Percentiles rank a stretch among this genome's conserved stretches.
These are phyloP conservation scores for Spisula subtruncata DNA, from an alignment of 2,888 invertebrate genomes.

Conservation along the genomic window DNA sequence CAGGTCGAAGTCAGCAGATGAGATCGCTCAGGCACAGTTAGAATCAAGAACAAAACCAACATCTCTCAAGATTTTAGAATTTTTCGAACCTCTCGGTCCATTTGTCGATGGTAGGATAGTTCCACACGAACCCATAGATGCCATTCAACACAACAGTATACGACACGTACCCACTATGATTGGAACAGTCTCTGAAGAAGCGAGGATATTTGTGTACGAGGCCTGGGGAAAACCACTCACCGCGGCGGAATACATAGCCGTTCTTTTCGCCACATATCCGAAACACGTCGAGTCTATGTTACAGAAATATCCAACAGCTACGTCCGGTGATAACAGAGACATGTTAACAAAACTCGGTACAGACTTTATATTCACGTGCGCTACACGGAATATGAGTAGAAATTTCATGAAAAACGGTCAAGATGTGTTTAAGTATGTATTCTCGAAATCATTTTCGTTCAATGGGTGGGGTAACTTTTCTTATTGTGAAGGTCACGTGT, in stretches of 20 bases:
- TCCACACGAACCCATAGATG: conserved; percentile 74
- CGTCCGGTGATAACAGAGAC: conserved; percentile 60
- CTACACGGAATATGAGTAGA: conserved; percentile 74
- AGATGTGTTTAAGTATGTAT: conserved; percentile 63
- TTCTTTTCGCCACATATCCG: conserved; percentile 74
- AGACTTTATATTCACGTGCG: conserved; percentile 82
- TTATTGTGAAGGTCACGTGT: conserved; percentile 80
- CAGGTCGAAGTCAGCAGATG: conserved; percentile 75
- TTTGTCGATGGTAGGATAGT: conserved; percentile 80
- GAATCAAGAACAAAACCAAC: conserved; percentile 70
- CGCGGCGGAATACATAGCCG: conserved; percentile 66
- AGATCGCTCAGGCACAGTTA: conserved; percentile 79
- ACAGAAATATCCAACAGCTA: conserved; percentile 69
- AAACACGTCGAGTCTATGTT: conserved; percentile 59
- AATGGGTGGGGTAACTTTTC: conserved; percentile 79
- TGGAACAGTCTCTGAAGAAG: conserved; percentile 80
- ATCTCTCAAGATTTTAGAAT: conserved; percentile 80
- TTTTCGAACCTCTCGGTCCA: conserved; percentile 83
- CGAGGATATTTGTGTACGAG: conserved; percentile 78
- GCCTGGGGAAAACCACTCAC: conserved; percentile 76
- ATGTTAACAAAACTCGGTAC: conserved; percentile 70
- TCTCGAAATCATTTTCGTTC: conserved; percentile 79
- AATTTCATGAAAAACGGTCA: conserved; percentile 37
- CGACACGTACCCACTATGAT: conserved; percentile 78
- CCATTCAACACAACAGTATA: conserved; percentile 66